Conservation (phyloP, 2,888 invertebrate species). For the Cosmopolites sordidus region DNA sequence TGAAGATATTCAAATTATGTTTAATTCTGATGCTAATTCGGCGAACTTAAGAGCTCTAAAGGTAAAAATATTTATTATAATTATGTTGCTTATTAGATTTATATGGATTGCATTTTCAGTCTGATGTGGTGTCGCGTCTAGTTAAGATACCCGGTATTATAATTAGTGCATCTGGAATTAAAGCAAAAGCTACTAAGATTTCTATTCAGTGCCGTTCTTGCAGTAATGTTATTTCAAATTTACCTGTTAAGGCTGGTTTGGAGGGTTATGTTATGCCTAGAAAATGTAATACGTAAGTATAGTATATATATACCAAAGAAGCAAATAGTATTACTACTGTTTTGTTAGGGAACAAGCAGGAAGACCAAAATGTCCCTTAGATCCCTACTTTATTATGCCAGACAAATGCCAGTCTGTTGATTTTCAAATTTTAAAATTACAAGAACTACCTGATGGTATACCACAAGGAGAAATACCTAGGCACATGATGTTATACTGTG, state of each 20-base stretch:
- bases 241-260: slow-evolving; percentile 88
- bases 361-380: slow-evolving; percentile 89
- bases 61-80: slow-evolving; percentile 48
- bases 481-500: slow-evolving; percentile 91
- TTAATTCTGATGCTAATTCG: slow-evolving; percentile 80
- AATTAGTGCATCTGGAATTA: slow-evolving; percentile 88
- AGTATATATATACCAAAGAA: too few species aligned
- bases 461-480: slow-evolving; percentile 98
- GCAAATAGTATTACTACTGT: not conserved
- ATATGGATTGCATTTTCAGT: too few species aligned
- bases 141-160: slow-evolving; percentile 96
- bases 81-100: too few species aligned
- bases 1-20: slow-evolving; percentile 87
- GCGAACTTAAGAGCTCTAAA: slow-evolving; percentile 80
- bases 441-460: slow-evolving; percentile 91
- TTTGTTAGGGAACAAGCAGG: slow-evolving; percentile 80
- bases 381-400: slow-evolving; percentile 97
- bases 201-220: slow-evolving; percentile 95
- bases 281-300: slow-evolving; percentile 83
- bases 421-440: slow-evolving; percentile 95
- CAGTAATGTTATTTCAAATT: slow-evolving; percentile 80
- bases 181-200: slow-evolving; percentile 92
- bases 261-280: slow-evolving; percentile 95
- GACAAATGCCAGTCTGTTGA: slow-evolving; percentile 97
- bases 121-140: slow-evolving; percentile 86